Percentiles rank a stretch among this genome's conserved stretches.
These are phyloP conservation scores for Neodon shergylaensis DNA, from an alignment of 2,113 vertebrate genomes.

Conservation along the genomic window DNA sequence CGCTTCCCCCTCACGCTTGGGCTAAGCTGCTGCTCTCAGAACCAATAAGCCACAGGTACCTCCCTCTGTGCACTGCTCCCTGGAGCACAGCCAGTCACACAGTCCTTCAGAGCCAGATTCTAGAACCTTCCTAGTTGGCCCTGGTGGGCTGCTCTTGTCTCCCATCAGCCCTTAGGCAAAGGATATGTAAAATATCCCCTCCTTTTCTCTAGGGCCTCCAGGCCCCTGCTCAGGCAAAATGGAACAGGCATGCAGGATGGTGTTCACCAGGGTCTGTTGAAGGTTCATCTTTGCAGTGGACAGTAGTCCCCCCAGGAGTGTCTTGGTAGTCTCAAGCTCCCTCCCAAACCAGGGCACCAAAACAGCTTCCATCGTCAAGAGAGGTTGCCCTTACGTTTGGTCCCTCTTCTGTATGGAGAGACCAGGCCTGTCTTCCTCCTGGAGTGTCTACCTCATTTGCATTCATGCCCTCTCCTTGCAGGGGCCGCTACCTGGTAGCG, in stretches of 20 bases:
- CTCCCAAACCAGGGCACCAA: neutral
- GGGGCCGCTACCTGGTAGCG: slow-evolving; percentile 96
- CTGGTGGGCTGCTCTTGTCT: neutral
- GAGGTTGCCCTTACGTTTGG: neutral
- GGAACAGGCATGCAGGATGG: neutral
- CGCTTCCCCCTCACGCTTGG: neutral
- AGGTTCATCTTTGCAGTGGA: neutral
- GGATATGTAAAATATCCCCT: neutral
- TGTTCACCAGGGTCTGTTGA: neutral
- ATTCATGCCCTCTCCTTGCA: slow-evolving; percentile 64
- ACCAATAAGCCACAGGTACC: neutral
- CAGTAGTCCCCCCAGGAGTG: neutral
- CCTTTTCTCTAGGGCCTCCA: neutral
- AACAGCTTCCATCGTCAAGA: neutral
- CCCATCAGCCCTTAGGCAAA: neutral
- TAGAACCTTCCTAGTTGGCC: neutral
- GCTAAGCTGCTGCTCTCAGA: neutral
- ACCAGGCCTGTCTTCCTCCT: neutral
- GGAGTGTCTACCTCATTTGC: neutral
- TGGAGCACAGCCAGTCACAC: neutral
- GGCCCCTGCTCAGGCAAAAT: neutral
- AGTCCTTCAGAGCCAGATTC: neutral
- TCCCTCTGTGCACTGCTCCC: neutral
- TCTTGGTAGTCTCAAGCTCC: neutral
- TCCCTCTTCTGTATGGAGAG: neutral